These are phyloP conservation scores for Mustela lutreola DNA, from an alignment of 2,113 vertebrate genomes.

Conservation along the genomic window DNA sequence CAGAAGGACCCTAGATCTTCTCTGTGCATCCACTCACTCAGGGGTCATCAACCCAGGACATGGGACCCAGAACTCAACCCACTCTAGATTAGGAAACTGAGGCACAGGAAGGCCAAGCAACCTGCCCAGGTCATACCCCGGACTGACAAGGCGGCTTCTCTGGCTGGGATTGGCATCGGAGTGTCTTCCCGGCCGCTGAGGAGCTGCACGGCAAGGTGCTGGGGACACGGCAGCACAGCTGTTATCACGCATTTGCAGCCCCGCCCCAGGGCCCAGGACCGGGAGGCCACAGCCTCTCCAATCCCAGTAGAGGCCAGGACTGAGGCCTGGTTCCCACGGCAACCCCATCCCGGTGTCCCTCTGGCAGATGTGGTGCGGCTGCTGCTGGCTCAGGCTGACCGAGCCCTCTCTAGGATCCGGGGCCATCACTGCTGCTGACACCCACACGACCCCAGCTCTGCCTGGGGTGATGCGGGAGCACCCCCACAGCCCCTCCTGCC, in stretches of 20 bases:
- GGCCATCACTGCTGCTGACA: conserved; percentile 90
- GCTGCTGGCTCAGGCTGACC: conserved; percentile 80
- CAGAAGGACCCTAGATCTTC: too few species aligned
- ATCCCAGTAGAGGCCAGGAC: conserved; percentile 85
- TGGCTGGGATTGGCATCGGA: accelerated
- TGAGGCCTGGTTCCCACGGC: conserved; percentile 90
- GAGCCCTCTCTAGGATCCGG: conserved; percentile 79
- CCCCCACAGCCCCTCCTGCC: background rate
- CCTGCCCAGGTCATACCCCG: background rate
- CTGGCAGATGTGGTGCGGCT: conserved; percentile 85
- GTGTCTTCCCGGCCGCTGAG: accelerated
- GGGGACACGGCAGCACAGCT: background rate
- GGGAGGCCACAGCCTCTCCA: conserved; percentile 71
- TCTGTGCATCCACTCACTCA: accelerated
- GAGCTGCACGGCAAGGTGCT: accelerated
- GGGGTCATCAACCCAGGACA: background rate
- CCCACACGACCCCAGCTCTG: conserved; percentile 81
- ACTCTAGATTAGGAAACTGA: background rate
- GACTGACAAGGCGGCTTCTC: background rate
- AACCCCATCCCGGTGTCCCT: conserved; percentile 89
- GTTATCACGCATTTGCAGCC: background rate
- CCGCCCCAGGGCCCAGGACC: accelerated
- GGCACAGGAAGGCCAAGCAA: background rate
- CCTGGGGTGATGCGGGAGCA: accelerated
- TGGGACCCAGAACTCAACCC: background rate